Evolutionary conservation across 2,113 vertebrate genomes (phyloP).

Genomic region (Sturnus vulgaris): DNA sequence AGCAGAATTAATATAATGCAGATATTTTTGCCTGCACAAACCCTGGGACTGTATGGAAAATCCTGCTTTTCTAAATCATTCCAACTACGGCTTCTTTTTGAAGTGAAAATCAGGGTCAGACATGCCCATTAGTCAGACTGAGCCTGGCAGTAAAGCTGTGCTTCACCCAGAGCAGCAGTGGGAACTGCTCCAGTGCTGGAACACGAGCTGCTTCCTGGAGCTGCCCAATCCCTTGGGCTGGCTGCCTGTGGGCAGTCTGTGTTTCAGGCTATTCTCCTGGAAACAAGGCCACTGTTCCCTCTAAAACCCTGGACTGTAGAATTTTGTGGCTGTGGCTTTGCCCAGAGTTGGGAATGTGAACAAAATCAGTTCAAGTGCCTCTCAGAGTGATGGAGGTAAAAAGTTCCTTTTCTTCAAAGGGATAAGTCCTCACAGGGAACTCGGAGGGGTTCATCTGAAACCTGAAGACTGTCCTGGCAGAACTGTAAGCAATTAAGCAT

Average conservation of each 20-base stretch:
- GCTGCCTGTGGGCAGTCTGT: neutral
- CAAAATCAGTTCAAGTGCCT: neutral
- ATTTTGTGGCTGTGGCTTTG: neutral
- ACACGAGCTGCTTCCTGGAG: neutral
- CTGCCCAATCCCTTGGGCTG: neutral
- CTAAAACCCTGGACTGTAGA: neutral
- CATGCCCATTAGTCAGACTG: neutral
- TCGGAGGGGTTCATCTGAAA: neutral
- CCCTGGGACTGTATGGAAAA: neutral
- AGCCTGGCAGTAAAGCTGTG: neutral
- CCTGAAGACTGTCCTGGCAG: neutral
- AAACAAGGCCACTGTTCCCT: neutral
- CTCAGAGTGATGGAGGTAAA: neutral
- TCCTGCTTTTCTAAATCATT: neutral
- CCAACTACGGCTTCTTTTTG: neutral
- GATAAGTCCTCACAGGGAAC: neutral
- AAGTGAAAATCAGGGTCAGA: neutral
- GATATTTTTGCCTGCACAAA: neutral
- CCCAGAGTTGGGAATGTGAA: neutral
- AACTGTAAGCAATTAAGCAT: neutral
- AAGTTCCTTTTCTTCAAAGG: neutral
- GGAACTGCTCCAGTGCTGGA: neutral
- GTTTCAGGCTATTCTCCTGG: neutral
- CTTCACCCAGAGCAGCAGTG: neutral
- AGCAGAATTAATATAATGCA: neutral